Base-by-base conservation (phyloP, 2,113 vertebrate species). In the Carettochelys insculpta region DNA sequence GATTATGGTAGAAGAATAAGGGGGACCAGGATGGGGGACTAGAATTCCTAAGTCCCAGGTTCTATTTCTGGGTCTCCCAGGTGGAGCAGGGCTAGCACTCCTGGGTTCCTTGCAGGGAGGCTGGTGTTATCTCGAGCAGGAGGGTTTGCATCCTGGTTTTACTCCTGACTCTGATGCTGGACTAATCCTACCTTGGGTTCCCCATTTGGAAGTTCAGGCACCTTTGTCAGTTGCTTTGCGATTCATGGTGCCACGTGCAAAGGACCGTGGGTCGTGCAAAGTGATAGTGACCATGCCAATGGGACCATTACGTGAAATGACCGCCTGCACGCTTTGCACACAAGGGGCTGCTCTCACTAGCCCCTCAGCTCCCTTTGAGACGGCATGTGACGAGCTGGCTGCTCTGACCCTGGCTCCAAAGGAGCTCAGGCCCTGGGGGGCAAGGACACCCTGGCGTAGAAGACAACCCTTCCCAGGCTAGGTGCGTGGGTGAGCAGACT, bases 341-440 rank as follows among this genome's bases (percentile, higher is more conserved):
- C 56, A 34, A 19, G 34, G 8, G 34, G 7, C 8, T n/a, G 58
- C 16, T 19, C 8, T 19, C 31, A 34, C 31, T 34, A 19, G 16
- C 34, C 34, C 56, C 29, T 31, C 11, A 6, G 56, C 6, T 27
- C 29, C 20, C 58, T 61, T 31, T 7, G 31, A 7, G 58, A 14
- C 17, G 58, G 58, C 13, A 34, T 16, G 58, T 16, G 31, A 61
- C 13, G 14, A 61, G 58, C 58, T 5, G 5, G 54, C 54, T 14
- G 29, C 29, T 6, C 11, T 61, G 56, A 13, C 11, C 56, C 56
- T 31, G 13, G 29, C 56, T 61, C 29, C 56, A 34, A 61, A 61
- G 56, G 27, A 29, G 3, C 13, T 2, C 3, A 13, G 56, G 27
- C 11, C 11, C 29, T 12, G 1, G 13, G 29, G 17, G 56, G 5